phyloP scores from a whole-genome alignment of 30 jellyfish, hydroid and myxozoan genomes.

The Pelagia noctiluca region DNA sequence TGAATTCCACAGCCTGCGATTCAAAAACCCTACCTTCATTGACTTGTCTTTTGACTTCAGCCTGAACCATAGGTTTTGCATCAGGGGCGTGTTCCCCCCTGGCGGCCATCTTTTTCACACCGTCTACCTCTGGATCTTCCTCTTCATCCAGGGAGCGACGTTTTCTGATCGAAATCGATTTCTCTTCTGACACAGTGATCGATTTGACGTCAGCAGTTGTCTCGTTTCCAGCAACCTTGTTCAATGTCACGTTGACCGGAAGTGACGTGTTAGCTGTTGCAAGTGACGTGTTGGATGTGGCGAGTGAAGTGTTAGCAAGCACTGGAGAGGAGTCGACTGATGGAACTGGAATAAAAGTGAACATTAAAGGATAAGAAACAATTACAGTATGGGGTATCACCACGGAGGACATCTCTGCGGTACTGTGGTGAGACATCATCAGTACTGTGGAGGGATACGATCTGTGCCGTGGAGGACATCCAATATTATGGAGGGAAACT shows the following conservation, averaged over 20 bases:
- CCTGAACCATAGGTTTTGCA: slow-evolving; percentile 5
- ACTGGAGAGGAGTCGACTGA: too few species aligned
- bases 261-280: background rate
- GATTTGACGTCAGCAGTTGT: slow-evolving; percentile 13
- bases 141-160: slow-evolving; percentile 59
- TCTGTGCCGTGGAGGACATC: too few species aligned
- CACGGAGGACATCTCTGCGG: too few species aligned
- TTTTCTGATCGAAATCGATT: slow-evolving; percentile 46
- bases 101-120: slow-evolving; percentile 79
- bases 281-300: background rate
- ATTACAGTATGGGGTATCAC: too few species aligned
- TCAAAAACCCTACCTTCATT: slow-evolving; percentile 23
- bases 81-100: slow-evolving; percentile 72
- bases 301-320: too few species aligned
- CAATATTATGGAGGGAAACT: too few species aligned
- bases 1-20: too few species aligned
- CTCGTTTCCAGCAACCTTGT: background rate
- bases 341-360: too few species aligned
- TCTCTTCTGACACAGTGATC: slow-evolving; percentile 39
- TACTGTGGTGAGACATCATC: too few species aligned
- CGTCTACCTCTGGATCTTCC: slow-evolving; percentile 52
- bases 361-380: too few species aligned
- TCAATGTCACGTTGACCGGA: slow-evolving; percentile 9
- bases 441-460: too few species aligned
- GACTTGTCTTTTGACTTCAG: slow-evolving; percentile 29